A percentile compares a stretch with the other conserved stretches of the same genome.
These are phyloP conservation scores for Elgaria multicarinata DNA, from an alignment of 2,113 vertebrate species.

Conservation along the genomic window DNA sequence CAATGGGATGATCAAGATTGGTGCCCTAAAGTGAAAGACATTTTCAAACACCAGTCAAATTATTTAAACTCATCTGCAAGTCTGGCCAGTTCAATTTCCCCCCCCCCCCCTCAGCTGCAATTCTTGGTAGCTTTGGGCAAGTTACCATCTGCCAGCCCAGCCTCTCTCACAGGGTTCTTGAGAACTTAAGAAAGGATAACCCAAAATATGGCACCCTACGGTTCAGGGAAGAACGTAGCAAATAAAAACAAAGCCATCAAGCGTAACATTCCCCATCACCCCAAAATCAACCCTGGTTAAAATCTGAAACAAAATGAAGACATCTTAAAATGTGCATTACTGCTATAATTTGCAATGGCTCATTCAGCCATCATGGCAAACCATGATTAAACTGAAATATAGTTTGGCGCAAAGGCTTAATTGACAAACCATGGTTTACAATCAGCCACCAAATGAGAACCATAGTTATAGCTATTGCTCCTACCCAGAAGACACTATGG, in stretches of 20 bases:
- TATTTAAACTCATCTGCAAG: neutral
- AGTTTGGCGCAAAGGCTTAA: neutral
- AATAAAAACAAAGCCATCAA: neutral
- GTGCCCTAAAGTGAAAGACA: constrained; percentile 81
- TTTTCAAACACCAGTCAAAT: constrained; percentile 2
- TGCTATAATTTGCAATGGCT: neutral
- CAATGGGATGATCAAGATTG: constrained; percentile 87
- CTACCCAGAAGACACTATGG: neutral
- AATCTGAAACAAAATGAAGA: neutral
- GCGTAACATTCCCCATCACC: too few species aligned
- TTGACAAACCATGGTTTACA: neutral
- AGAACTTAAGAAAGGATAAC: neutral
- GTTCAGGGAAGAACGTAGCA: neutral
- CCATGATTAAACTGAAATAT: neutral
- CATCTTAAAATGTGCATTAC: neutral
- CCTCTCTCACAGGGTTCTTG: neutral
- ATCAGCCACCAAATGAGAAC: neutral
- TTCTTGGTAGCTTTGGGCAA: neutral
- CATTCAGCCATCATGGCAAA: neutral
- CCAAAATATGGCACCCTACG: neutral
- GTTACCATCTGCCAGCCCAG: neutral
- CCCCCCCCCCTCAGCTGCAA: neutral
- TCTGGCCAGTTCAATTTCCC: neutral
- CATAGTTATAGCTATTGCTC: neutral
- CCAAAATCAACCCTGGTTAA: neutral